These are phyloP conservation scores for Clistopyga incitator DNA, from an alignment of 2,888 invertebrate species.

Conservation along the genomic window DNA sequence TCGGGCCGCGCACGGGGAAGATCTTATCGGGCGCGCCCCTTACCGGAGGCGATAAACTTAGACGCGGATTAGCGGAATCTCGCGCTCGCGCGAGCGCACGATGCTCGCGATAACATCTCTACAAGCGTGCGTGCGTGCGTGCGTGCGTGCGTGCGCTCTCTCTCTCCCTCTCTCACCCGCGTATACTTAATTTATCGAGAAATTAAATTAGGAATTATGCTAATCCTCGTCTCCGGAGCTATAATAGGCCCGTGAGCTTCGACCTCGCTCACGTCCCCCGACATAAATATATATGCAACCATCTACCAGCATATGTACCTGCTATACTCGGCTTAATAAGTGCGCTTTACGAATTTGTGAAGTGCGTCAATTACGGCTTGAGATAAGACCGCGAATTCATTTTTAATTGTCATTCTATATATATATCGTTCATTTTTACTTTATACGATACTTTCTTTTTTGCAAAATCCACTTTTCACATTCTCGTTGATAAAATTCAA, in stretches of 20 bases:
- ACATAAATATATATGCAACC: conserved; percentile 15
- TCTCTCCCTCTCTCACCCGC: conserved; percentile 29
- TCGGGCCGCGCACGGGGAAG: conserved; percentile 56
- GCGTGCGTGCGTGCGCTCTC: conserved; percentile 25
- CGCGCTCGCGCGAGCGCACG: conserved; percentile 63
- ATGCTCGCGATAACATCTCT: conserved; percentile 78
- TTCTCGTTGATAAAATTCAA: too few relatives aligned
- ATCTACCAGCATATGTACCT: background rate
- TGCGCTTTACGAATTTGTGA: conserved; percentile 1
- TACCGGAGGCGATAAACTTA: conserved; percentile 79
- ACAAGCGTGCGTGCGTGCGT: conserved; percentile 69
- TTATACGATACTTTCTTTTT: too few relatives aligned
- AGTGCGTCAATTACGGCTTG: background rate
- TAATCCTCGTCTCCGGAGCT: conserved; percentile 68
- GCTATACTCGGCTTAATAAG: background rate
- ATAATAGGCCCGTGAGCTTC: conserved; percentile 60
- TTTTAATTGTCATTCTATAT: background rate
- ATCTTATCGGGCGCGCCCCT: conserved; percentile 70
- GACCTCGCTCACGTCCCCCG: conserved; percentile 47
- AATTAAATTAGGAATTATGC: conserved; percentile 83
- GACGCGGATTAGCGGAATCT: conserved; percentile 82
- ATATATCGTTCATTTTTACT: too few relatives aligned
- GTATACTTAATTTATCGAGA: conserved; percentile 79
- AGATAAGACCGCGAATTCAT: background rate
- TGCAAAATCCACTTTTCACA: too few relatives aligned